Percentiles rank a stretch among this genome's conserved stretches.
phyloP scores from a whole-genome alignment of 2,113 vertebrate genomes.

The Podiceps cristatus region DNA sequence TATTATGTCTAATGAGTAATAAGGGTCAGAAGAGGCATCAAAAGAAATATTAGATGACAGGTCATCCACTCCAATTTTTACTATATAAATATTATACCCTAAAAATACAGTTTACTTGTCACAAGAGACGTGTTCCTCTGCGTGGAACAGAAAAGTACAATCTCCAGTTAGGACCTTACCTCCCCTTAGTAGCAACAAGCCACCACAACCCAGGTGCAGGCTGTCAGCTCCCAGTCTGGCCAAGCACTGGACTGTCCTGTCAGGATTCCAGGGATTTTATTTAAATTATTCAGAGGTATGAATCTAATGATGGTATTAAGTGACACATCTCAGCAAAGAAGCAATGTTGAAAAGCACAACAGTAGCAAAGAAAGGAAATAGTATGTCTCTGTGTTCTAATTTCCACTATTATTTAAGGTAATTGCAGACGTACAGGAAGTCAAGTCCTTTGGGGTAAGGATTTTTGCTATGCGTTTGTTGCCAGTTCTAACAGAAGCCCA shows the following conservation, averaged over 20 bases:
- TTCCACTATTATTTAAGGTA: not conserved
- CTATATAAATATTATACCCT: not conserved
- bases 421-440: not conserved
- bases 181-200: not conserved
- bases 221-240: not conserved
- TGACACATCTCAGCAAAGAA: not conserved
- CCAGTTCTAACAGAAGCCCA: not conserved
- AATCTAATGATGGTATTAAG: not conserved
- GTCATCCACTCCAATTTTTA: not conserved
- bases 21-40: not conserved
- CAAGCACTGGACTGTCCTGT: not conserved
- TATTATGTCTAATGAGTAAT: not conserved
- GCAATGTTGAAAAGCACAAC: not conserved
- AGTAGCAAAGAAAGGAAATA: not conserved
- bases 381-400: not conserved
- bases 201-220: not conserved
- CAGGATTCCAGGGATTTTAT: not conserved
- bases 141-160: not conserved
- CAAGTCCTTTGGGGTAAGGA: not conserved
- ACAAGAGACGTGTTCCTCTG: not conserved
- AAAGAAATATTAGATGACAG: not conserved
- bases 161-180: not conserved
- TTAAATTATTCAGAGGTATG: not conserved
- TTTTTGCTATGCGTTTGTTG: not conserved
- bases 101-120: not conserved